Conservation (phyloP, 1,140 invertebrate genomes). For the Anoplolepis gracilipes region DNA sequence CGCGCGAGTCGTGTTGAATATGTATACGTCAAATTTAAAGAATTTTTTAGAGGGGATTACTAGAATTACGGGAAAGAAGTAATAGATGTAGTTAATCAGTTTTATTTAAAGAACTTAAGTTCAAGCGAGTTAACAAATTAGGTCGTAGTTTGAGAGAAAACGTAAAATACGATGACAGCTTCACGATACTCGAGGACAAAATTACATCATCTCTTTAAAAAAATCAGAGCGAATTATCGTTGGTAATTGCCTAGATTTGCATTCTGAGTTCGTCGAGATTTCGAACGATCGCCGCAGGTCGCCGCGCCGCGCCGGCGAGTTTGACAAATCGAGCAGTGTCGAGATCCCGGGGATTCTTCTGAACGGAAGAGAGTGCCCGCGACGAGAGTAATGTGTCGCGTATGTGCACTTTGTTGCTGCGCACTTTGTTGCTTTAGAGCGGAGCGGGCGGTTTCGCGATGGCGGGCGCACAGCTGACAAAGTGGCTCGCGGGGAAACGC, state of each 20-base stretch:
- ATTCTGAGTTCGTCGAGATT: conserved; percentile 7
- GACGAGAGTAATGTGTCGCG: conserved; percentile 50
- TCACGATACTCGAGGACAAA: neutral
- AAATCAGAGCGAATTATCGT: conserved; percentile 21
- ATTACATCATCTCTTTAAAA: conserved; percentile 19
- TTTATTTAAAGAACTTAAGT: conserved; percentile 6
- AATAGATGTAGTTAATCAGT: neutral
- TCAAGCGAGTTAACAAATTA: neutral
- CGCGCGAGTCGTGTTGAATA: neutral
- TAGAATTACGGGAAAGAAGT: neutral
- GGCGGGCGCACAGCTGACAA: conserved; percentile 54
- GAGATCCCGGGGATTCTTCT: conserved; percentile 37
- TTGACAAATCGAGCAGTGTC: conserved; percentile 52
- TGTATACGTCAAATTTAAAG: too few species aligned
- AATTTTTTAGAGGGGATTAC: neutral
- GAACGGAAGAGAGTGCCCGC: conserved; percentile 2
- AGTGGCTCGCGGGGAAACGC: conserved; percentile 48
- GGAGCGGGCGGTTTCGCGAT: conserved; percentile 15
- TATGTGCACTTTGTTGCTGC: conserved; percentile 48
- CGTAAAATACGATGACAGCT: conserved; percentile 17
- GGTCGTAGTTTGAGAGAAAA: conserved; percentile 10
- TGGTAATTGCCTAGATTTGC: conserved; percentile 48
- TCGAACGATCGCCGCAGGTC: neutral
- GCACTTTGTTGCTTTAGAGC: conserved; percentile 12
- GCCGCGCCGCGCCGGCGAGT: conserved; percentile 11